Conservation (phyloP, 2,888 invertebrate genomes). For the Leucophenga montana region DNA sequence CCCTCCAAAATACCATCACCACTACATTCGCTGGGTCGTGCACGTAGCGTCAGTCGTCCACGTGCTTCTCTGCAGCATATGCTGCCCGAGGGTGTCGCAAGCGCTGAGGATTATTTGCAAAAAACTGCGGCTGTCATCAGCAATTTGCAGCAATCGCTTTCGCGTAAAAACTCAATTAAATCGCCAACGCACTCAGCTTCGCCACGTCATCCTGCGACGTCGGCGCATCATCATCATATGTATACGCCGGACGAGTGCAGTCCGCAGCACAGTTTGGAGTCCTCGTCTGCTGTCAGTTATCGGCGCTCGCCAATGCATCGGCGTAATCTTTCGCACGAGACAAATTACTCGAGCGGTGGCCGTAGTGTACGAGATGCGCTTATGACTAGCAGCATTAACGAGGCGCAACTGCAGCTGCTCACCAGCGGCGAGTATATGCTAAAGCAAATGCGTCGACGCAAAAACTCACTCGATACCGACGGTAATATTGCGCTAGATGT, state of each 20-base stretch:
- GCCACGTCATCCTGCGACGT: slow-evolving; percentile 52
- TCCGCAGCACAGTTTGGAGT: slow-evolving; percentile 68
- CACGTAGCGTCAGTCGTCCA: slow-evolving; percentile 73
- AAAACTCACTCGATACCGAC: slow-evolving; percentile 70
- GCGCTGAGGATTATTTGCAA: slow-evolving; percentile 76
- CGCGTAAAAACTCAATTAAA: slow-evolving; percentile 71
- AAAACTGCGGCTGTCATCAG: slow-evolving; percentile 74
- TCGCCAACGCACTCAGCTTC: slow-evolving; percentile 65
- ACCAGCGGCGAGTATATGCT: slow-evolving; percentile 68
- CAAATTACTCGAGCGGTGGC: slow-evolving; percentile 20
- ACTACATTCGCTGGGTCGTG: slow-evolving; percentile 78
- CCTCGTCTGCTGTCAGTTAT: slow-evolving; percentile 46
- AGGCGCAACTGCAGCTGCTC: slow-evolving; percentile 68
- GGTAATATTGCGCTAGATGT: too few species aligned
- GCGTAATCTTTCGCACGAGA: slow-evolving; percentile 48
- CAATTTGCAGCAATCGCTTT: slow-evolving; percentile 67
- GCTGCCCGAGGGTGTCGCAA: slow-evolving; percentile 52
- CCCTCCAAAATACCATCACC: slow-evolving; percentile 87
- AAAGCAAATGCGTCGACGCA: slow-evolving; percentile 69
- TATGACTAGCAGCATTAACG: slow-evolving; percentile 73
- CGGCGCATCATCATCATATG: slow-evolving; percentile 52
- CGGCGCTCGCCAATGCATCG: slow-evolving; percentile 61
- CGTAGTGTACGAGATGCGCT: slow-evolving; percentile 43
- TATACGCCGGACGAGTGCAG: slow-evolving; percentile 67
- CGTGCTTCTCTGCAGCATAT: slow-evolving; percentile 65